phyloP scores from a whole-genome alignment of 2,888 invertebrate species.

The Hermaeophaga mercurialis region DNA sequence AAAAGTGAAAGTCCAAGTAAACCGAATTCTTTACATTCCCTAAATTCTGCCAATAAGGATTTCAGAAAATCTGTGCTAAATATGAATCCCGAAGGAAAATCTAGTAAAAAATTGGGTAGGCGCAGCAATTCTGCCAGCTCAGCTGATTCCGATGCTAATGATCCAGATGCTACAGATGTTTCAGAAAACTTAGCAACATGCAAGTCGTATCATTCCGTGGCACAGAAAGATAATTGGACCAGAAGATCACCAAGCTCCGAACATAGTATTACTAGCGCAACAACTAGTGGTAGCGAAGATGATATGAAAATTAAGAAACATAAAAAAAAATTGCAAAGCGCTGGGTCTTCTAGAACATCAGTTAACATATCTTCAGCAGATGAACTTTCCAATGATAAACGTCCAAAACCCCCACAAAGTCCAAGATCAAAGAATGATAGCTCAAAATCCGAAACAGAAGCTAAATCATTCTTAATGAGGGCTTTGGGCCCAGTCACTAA shows the following conservation, averaged over 20 bases:
- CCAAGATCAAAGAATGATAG: constrained; percentile 55
- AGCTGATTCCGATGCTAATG: constrained; percentile 56
- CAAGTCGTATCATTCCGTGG: constrained; percentile 44
- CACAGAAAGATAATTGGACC: constrained; percentile 30
- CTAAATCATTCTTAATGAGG: constrained; percentile 74
- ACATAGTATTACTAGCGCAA: constrained; percentile 45
- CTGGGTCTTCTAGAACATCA: constrained; percentile 61
- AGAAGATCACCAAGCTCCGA: constrained; percentile 59
- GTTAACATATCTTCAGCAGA: constrained; percentile 61
- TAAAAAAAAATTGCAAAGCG: constrained; percentile 45
- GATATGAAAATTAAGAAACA: constrained; percentile 46
- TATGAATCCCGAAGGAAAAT: constrained; percentile 61
- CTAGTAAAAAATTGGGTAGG: constrained; percentile 53
- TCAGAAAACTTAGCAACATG: constrained; percentile 53
- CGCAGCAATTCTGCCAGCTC: constrained; percentile 60
- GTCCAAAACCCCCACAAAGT: constrained; percentile 61
- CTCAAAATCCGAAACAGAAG: constrained; percentile 64
- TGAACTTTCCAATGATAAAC: constrained; percentile 60
- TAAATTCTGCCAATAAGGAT: constrained; percentile 69
- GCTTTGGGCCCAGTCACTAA: constrained; percentile 78
- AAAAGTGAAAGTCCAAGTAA: constrained; percentile 53
- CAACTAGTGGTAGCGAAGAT: constrained; percentile 54
- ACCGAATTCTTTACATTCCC: constrained; percentile 51
- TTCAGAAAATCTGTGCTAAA: constrained; percentile 76
- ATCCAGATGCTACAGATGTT: constrained; percentile 56